These are phyloP conservation scores for Phrynocephalus forsythii DNA, from an alignment of 2,797 vertebrate species.

Conservation along the genomic window DNA sequence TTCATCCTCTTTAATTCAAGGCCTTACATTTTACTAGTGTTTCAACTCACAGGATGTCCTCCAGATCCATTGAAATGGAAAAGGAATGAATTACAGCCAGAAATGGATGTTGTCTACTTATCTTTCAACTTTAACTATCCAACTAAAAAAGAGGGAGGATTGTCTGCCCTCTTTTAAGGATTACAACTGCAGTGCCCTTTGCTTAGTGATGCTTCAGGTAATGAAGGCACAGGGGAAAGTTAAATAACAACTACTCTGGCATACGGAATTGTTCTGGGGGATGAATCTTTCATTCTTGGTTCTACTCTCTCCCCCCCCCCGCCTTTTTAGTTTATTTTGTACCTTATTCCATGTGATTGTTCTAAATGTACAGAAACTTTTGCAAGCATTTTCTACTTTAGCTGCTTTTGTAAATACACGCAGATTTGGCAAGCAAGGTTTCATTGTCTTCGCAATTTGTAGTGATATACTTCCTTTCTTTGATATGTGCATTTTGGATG, in stretches of 20 bases:
- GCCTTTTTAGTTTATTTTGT: background rate
- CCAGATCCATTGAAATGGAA: background rate
- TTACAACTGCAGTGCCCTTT: background rate
- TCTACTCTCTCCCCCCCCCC: too few species aligned
- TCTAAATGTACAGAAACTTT: background rate
- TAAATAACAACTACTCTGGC: background rate
- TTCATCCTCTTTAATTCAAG: background rate
- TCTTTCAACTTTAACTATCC: background rate
- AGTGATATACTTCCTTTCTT: background rate
- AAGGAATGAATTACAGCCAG: background rate
- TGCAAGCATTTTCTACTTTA: background rate
- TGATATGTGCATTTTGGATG: background rate
- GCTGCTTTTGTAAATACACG: background rate
- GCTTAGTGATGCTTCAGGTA: background rate
- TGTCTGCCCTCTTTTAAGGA: background rate
- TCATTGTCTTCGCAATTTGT: background rate
- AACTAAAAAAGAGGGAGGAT: too few species aligned
- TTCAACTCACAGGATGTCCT: background rate
- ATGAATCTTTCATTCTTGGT: background rate
- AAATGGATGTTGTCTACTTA: background rate
- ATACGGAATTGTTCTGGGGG: background rate
- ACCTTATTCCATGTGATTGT: background rate
- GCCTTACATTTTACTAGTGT: background rate
- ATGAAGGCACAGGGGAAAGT: background rate
- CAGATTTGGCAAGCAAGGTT: background rate